Evolutionary conservation across 2,888 invertebrate genomes (phyloP).

Genomic region (Trichogramma dendrolimi): DNA sequence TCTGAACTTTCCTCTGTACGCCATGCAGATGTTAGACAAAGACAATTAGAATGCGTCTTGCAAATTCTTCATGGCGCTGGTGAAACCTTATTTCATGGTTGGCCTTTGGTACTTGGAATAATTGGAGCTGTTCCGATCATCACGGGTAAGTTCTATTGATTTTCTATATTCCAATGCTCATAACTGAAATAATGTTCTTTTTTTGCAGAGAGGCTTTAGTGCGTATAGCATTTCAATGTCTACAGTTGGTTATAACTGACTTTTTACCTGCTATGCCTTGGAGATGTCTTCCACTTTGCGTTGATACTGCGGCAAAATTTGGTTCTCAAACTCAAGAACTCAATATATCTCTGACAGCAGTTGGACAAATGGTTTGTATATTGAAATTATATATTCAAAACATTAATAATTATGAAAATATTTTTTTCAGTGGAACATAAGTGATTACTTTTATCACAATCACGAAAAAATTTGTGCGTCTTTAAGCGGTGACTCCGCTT

Average conservation of each 20-base stretch:
- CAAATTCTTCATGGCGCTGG: slow-evolving; percentile 90
- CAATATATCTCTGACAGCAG: slow-evolving; percentile 94
- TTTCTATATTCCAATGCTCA: neutral
- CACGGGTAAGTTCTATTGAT: slow-evolving; percentile 65
- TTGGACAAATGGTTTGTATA: slow-evolving; percentile 80
- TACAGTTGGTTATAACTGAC: slow-evolving; percentile 92
- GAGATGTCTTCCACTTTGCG: slow-evolving; percentile 81
- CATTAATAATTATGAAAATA: slow-evolving; percentile 2
- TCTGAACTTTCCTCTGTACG: slow-evolving; percentile 86
- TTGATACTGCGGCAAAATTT: slow-evolving; percentile 91
- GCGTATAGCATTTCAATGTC: slow-evolving; percentile 90
- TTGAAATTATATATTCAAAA: neutral
- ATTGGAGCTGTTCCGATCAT: slow-evolving; percentile 93
- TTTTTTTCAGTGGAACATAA: slow-evolving; percentile 88
- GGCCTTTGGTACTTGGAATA: slow-evolving; percentile 91
- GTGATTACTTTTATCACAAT: slow-evolving; percentile 95
- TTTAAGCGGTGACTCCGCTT: slow-evolving; percentile 65
- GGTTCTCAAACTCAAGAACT: slow-evolving; percentile 94
- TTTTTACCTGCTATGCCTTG: slow-evolving; percentile 85
- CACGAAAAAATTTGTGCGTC: slow-evolving; percentile 76
- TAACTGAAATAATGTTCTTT: slow-evolving; percentile 5
- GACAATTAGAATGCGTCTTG: slow-evolving; percentile 91
- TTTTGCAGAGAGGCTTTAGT: slow-evolving; percentile 76
- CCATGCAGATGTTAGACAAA: slow-evolving; percentile 89
- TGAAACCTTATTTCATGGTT: slow-evolving; percentile 87